These are phyloP conservation scores for Axis porcinus DNA, from an alignment of 2,113 vertebrate species.

Conservation along the genomic window DNA sequence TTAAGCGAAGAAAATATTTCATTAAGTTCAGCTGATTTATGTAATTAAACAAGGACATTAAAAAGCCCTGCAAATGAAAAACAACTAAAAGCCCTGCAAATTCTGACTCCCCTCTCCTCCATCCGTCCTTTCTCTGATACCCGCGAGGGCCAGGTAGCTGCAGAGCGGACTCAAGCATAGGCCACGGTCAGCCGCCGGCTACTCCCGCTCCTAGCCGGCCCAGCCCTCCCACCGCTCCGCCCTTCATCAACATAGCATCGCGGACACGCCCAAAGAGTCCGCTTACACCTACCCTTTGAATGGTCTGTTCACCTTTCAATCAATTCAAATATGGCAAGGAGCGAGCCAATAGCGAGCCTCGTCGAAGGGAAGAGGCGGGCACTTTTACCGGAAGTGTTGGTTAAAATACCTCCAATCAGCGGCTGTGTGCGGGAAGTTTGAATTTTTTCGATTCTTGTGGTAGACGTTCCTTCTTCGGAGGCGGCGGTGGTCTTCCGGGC, in stretches of 20 bases:
- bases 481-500: neutral
- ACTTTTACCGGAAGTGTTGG: neutral
- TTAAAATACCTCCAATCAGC: constrained; percentile 61
- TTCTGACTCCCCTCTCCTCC: neutral
- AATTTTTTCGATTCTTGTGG: neutral
- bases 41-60: neutral
- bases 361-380: constrained; percentile 41
- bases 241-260: accelerated
- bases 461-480: neutral
- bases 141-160: accelerated
- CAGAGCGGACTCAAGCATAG: accelerated
- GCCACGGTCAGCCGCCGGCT: accelerated
- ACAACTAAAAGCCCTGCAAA: neutral
- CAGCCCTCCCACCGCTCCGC: accelerated
- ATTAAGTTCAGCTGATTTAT: neutral
- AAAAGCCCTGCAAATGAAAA: neutral
- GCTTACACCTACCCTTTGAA: neutral
- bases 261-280: neutral
- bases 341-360: constrained; percentile 5
- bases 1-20: neutral
- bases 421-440: constrained; percentile 48
- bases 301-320: constrained; percentile 29
- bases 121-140: no score
- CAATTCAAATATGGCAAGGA: constrained; percentile 26
- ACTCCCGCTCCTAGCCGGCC: accelerated